These are phyloP conservation scores for Blera fallax DNA, from an alignment of 2,888 invertebrate genomes.

Conservation along the genomic window DNA sequence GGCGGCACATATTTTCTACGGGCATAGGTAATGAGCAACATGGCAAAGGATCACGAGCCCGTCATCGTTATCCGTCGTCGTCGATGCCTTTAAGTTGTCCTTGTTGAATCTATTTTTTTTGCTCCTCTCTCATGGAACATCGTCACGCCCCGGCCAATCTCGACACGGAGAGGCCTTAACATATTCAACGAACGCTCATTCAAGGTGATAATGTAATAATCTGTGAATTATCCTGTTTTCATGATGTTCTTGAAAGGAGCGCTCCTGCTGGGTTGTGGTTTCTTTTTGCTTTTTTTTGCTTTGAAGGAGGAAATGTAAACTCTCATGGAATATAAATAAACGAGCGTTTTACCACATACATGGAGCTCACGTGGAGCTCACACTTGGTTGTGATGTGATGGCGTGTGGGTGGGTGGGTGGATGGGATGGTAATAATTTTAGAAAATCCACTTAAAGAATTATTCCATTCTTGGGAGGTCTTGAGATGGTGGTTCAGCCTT, in stretches of 20 bases:
- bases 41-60: slow-evolving; percentile 5
- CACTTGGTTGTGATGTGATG: background rate
- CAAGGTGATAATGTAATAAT: slow-evolving; percentile 73
- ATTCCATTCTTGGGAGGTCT: slow-evolving; percentile 52
- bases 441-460: slow-evolving; percentile 73
- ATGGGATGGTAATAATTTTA: slow-evolving; percentile 66
- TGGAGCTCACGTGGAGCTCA: slow-evolving; percentile 12
- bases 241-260: slow-evolving; percentile 60
- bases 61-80: slow-evolving; percentile 4
- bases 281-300: slow-evolving; percentile 2
- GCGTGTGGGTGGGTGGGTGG: too few species aligned
- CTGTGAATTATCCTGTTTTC: slow-evolving; percentile 73
- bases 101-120: slow-evolving; percentile 25
- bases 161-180: slow-evolving; percentile 43
- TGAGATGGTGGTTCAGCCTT: slow-evolving; percentile 35
- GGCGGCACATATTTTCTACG: background rate
- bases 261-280: slow-evolving; percentile 51
- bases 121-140: background rate
- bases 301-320: slow-evolving; percentile 41
- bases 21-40: slow-evolving; percentile 50
- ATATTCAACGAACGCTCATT: slow-evolving; percentile 71
- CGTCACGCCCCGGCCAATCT: slow-evolving; percentile 36
- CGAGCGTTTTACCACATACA: slow-evolving; percentile 56
- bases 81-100: slow-evolving; percentile 25
- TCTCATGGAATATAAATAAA: slow-evolving; percentile 71